Base-by-base conservation (phyloP, 2,888 invertebrate species). In the Autographa pulchrina region DNA sequence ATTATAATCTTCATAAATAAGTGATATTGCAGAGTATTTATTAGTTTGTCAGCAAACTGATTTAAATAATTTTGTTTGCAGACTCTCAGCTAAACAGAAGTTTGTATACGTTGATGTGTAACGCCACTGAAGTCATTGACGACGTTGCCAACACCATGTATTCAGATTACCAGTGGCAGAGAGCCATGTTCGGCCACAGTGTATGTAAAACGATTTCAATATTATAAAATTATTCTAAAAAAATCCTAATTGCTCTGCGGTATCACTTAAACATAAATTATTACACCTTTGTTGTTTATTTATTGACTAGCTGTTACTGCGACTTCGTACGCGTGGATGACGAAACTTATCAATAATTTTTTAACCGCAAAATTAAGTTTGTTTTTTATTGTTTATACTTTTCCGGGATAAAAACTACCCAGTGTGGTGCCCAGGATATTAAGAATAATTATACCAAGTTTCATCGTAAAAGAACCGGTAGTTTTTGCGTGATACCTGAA, bases 161-260 rank as follows among this genome's bases (percentile, higher is more conserved):
- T 54, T 48, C 78, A 13, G 90, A 92, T 38, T 79, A 81, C 61
- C 83, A 86, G 25, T 91, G 90, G 91, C 89, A 88, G 68, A 87
- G 86, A 64, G 85, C 81, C 8, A 54, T 91, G 16, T 74, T 93
- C 31, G 92, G 92, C 65, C 90, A 91, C 52, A 84, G 86, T 80
- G 94, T 94, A 88, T 74, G 91, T 87, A 82, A 65, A 43, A 56
- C 35, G 4, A 16, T 65, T 64, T 8, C n/a, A 60, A 18, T 62
- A 32, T 32, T 16, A 59, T 0, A 16, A 31, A 11, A 32, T n/a
- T 16, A 43, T 3, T 0, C 3, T 43, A 43, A 43, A 43, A 41
- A 14, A 13, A 0, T 9, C 9, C 5, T 35, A 35, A 35, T 35
- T 11, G 65, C 73, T 80, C 75, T 80, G 81, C 75, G 76, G 69